A percentile compares a stretch with the other conserved stretches of the same genome.
These are phyloP conservation scores for Nothobranchius kuhntae DNA, from an alignment of 2,113 vertebrate genomes.

Conservation along the genomic window DNA sequence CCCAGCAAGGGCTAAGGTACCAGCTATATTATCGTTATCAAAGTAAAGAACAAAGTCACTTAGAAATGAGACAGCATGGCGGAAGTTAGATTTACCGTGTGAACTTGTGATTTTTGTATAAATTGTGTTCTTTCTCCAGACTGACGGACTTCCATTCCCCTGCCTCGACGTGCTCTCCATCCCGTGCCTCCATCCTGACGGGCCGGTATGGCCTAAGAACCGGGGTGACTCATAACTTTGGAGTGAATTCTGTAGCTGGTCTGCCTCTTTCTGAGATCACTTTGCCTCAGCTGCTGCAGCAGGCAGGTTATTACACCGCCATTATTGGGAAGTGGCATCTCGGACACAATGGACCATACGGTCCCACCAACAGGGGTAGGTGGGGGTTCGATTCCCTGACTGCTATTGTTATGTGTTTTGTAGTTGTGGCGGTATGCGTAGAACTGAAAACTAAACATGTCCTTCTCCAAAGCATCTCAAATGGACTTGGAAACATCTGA, in stretches of 20 bases:
- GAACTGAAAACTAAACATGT: not conserved
- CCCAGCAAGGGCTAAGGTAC: constrained; percentile 86
- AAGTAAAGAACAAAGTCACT: too few species aligned
- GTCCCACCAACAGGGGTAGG: constrained; percentile 87
- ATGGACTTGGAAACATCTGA: not conserved
- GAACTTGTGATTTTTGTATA: not conserved
- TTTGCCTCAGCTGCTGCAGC: constrained; percentile 84
- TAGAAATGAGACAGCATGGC: not conserved
- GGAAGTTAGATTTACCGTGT: not conserved
- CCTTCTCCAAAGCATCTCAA: not conserved
- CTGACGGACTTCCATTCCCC: constrained; percentile 93
- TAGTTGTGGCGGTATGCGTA: too few species aligned
- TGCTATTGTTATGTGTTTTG: too few species aligned
- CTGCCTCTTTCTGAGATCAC: constrained; percentile 92
- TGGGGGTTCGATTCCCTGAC: too few species aligned
- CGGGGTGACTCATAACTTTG: constrained; percentile 94
- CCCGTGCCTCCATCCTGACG: constrained; percentile 90
- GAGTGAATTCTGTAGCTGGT: constrained; percentile 82
- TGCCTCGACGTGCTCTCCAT: constrained; percentile 94
- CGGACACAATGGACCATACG: constrained; percentile 85
- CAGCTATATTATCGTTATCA: too few species aligned
- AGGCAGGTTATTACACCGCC: constrained; percentile 87
- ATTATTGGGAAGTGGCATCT: constrained; percentile 98
- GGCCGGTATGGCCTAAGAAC: constrained; percentile 90
- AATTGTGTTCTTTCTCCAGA: constrained; percentile 61